Evolutionary conservation across 2,113 vertebrate genomes (phyloP), one percentile per base, ranked within the genome.

Genomic region (Cephalopholis sonnerati): DNA sequence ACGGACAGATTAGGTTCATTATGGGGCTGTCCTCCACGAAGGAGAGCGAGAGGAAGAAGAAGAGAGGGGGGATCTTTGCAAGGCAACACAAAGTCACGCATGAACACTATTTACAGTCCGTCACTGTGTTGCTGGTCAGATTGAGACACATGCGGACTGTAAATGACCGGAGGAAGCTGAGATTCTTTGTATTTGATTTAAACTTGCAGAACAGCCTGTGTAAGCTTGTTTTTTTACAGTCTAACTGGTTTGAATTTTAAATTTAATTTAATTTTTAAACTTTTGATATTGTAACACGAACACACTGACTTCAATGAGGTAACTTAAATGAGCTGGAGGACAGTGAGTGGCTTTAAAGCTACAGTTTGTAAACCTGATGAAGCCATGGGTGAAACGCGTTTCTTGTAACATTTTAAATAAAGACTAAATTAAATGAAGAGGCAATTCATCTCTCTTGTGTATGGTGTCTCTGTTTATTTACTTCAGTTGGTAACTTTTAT

Each of bases 1-100:
- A 93, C 92, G 89, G 92, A 93, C 89, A 94, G 94, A 95, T 95
- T 95, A 96, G 95, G 93, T 95, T 94, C 93, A 95, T 96, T 95
- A 95, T 90, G 91, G 92, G 91, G 65, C 93, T 77, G 93, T 91
- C 92, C 92, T 93, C 92, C 81, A 66, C 62, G 39, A 90, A 93
- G 91, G 90, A 89, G 89, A 83, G 81, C 6, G 9, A 55, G 57
- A 77, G 46, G 58, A 82, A 51, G 70, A 77, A 41, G 87, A 76
- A 69, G 75, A 22, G 15, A 16, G 80, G 69, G 72, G 70, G 70
- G 78, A 71, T 78, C 63, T 55, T 39, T 5, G 77, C 24, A 55
- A 66, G 80, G 85, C 78, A 58, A 85, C 82, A 68, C 83, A 92
- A 92, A 91, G 91, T 80, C 92, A 92, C 61, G 82, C 70, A 67